Evolutionary conservation across 1,140 invertebrate genomes (phyloP).

Genomic region (Gonatopus flavifemur): DNA sequence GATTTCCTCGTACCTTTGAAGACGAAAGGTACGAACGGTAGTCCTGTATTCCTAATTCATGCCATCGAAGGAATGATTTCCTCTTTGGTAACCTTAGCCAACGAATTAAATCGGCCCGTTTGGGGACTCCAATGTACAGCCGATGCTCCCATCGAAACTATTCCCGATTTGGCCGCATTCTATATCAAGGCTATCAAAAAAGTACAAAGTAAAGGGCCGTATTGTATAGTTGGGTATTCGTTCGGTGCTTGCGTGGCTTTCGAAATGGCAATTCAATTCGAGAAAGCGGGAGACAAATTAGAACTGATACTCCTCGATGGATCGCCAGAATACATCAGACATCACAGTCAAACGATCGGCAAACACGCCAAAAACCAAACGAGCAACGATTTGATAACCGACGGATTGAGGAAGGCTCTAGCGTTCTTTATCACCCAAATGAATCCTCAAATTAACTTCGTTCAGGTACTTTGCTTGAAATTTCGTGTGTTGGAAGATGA

Average conservation of each 20-base stretch:
- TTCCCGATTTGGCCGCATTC: conserved; percentile 74
- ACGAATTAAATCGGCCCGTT: conserved; percentile 72
- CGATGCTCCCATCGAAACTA: conserved; percentile 71
- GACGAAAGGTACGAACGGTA: conserved; percentile 54
- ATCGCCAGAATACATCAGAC: conserved; percentile 84
- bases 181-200: conserved; percentile 79
- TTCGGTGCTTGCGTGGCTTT: conserved; percentile 90
- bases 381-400: conserved; percentile 25
- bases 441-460: conserved; percentile 70
- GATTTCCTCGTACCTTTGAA: conserved; percentile 65
- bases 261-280: conserved; percentile 87
- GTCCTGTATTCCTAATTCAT: conserved; percentile 77
- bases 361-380: conserved; percentile 54
- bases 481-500: conserved; percentile 2
- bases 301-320: conserved; percentile 87
- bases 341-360: conserved; percentile 71
- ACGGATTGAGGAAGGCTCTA: conserved; percentile 60
- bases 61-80: conserved; percentile 88
- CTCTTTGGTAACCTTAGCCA: conserved; percentile 70
- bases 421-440: conserved; percentile 82
- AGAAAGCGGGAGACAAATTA: conserved; percentile 66
- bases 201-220: conserved; percentile 81
- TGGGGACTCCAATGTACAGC: conserved; percentile 88
- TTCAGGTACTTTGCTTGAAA: conserved; percentile 61
- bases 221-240: conserved; percentile 89